Evolutionary conservation across 30 jellyfish, hydroid and myxozoan species (phyloP).

Genomic region (Turritopsis dohrnii): DNA sequence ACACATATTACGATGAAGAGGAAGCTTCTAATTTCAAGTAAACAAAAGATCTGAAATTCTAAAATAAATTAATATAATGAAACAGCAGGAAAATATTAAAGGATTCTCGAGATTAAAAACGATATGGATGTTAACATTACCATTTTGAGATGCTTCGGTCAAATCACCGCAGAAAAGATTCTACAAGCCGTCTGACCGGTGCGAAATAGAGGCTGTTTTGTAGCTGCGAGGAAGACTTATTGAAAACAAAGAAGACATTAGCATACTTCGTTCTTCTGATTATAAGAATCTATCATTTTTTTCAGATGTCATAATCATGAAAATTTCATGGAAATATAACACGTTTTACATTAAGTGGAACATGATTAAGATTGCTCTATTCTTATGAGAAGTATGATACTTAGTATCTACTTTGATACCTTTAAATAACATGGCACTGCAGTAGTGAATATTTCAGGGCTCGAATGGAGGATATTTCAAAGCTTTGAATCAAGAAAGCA

Average conservation of each 20-base stretch:
- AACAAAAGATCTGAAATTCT: not conserved
- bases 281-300: too few species aligned
- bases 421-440: not conserved
- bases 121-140: not conserved
- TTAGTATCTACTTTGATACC: not conserved
- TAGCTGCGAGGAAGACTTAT: not conserved
- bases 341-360: too few species aligned
- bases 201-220: constrained; percentile 14
- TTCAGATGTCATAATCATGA: too few species aligned
- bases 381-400: not conserved
- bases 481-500: too few species aligned
- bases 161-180: constrained; percentile 13
- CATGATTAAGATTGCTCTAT: too few species aligned
- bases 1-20: not conserved
- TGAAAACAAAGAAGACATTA: not conserved
- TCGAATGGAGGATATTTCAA: too few species aligned
- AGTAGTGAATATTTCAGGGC: not conserved
- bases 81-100: not conserved
- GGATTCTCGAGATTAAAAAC: not conserved
- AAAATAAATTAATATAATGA: not conserved
- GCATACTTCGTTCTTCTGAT: not conserved
- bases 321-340: too few species aligned
- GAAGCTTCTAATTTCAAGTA: not conserved
- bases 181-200: constrained; percentile 1
- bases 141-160: constrained; percentile 15